Evolutionary conservation across 1,140 invertebrate genomes (phyloP).

Genomic region (Drosophila quadrilineata): DNA sequence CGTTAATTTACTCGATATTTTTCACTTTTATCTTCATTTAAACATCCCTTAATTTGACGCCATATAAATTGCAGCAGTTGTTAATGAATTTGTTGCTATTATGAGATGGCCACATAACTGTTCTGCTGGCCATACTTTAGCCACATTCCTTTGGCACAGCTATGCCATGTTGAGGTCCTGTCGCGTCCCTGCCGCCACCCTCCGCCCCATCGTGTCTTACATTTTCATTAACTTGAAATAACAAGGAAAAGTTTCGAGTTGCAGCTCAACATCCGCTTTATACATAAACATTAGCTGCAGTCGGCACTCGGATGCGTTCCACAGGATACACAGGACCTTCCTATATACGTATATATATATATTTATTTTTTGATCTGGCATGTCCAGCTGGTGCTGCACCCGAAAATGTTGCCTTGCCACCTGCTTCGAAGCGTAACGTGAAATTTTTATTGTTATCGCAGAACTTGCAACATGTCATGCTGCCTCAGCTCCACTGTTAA

Average conservation of each 20-base stretch:
- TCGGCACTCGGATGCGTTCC: conserved; percentile 1
- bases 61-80: too few relatives aligned
- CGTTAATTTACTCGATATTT: too few relatives aligned
- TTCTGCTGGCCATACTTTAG: too few relatives aligned
- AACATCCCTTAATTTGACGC: too few relatives aligned
- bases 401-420: not conserved
- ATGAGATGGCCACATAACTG: too few relatives aligned
- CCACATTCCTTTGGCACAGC: too few relatives aligned
- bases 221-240: conserved; percentile 74
- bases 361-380: conserved; percentile 71
- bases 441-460: conserved; percentile 69
- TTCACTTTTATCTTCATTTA: too few relatives aligned
- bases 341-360: too few relatives aligned
- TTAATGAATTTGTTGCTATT: too few relatives aligned
- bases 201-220: conserved; percentile 41
- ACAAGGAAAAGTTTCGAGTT: conserved; percentile 58
- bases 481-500: conserved; percentile 57
- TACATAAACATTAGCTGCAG: conserved; percentile 63
- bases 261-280: conserved; percentile 25
- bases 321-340: conserved; percentile 45
- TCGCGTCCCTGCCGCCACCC: too few relatives aligned
- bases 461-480: conserved; percentile 53
- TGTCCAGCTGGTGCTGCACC: conserved; percentile 48
- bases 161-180: too few relatives aligned
- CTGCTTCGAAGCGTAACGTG: conserved; percentile 55